phyloP scores from a whole-genome alignment of 2,113 vertebrate species.

The Orientallactaga bullata region DNA sequence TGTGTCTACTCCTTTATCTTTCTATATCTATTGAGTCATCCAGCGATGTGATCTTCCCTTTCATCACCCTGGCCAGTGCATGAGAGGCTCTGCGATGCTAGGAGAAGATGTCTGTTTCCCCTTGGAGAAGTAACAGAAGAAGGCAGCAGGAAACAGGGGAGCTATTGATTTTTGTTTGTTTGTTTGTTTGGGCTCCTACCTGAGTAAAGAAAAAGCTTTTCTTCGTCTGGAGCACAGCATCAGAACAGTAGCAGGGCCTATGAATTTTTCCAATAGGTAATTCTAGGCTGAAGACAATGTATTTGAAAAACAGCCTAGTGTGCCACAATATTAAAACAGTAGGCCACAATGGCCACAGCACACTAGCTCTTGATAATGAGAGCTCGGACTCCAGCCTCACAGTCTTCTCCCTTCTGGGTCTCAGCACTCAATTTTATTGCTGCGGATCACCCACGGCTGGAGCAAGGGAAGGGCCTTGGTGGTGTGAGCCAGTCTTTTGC shows the following conservation, averaged over 20 bases:
- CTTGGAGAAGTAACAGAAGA: conserved; percentile 56
- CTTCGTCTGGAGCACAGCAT: conserved; percentile 77
- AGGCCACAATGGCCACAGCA: conserved; percentile 77
- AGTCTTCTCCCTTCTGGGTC: conserved; percentile 54
- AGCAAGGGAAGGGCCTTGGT: conserved; percentile 58
- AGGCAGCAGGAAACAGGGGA: conserved; percentile 62
- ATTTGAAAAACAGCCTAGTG: conserved; percentile 79
- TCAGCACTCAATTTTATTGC: conserved; percentile 80
- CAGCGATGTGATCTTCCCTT: not conserved
- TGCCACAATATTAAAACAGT: conserved; percentile 86
- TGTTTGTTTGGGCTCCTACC: conserved; percentile 71
- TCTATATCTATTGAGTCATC: no score
- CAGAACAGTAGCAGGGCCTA: conserved; percentile 75
- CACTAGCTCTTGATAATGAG: conserved; percentile 84
- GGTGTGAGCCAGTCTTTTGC: not conserved
- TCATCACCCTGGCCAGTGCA: not conserved
- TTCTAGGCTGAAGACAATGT: conserved; percentile 60
- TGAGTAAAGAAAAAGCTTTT: conserved; percentile 78
- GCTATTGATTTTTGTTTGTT: conserved; percentile 77
- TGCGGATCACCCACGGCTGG: conserved; percentile 72
- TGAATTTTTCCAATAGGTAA: conserved; percentile 85
- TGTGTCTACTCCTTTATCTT: not conserved
- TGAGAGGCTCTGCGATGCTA: not conserved
- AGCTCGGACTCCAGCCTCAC: conserved; percentile 73
- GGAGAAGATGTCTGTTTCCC: not conserved